Percentiles rank a stretch among this genome's conserved stretches.
These are phyloP conservation scores for Anas flavirostris DNA, from an alignment of 2,797 vertebrate species.

Conservation along the genomic window DNA sequence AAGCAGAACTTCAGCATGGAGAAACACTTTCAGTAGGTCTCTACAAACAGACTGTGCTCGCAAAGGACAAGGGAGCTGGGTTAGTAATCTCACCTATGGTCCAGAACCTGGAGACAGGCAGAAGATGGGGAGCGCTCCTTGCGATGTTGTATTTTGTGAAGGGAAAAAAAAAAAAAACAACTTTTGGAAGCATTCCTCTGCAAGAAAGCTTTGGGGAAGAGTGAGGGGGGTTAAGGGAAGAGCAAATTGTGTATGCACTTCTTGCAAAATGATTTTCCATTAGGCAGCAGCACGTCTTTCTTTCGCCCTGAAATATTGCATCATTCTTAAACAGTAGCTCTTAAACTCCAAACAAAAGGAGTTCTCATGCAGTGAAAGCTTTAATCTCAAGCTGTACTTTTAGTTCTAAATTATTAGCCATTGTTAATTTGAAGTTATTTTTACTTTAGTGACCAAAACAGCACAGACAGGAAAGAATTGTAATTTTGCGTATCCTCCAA, in stretches of 20 bases:
- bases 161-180: not conserved
- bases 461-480: slow-evolving; percentile 20
- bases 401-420: not conserved
- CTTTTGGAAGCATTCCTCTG: not conserved
- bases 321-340: not conserved
- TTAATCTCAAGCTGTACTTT: not conserved
- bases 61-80: not conserved
- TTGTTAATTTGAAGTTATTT: slow-evolving; percentile 43
- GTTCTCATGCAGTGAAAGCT: not conserved
- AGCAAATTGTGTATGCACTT: not conserved
- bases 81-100: not conserved
- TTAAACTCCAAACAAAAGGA: not conserved
- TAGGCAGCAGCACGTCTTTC: not conserved
- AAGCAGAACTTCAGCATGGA: not conserved
- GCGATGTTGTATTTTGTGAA: accelerated
- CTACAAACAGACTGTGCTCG: not conserved
- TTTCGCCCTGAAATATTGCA: not conserved
- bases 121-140: not conserved
- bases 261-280: not conserved
- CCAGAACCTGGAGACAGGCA: not conserved
- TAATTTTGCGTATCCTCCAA: not conserved
- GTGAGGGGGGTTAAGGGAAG: not conserved
- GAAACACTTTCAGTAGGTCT: not conserved
- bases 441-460: slow-evolving; percentile 6
- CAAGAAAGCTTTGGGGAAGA: not conserved